These are phyloP conservation scores for Empidonax traillii DNA, from an alignment of 2,113 vertebrate species.

Conservation along the genomic window DNA sequence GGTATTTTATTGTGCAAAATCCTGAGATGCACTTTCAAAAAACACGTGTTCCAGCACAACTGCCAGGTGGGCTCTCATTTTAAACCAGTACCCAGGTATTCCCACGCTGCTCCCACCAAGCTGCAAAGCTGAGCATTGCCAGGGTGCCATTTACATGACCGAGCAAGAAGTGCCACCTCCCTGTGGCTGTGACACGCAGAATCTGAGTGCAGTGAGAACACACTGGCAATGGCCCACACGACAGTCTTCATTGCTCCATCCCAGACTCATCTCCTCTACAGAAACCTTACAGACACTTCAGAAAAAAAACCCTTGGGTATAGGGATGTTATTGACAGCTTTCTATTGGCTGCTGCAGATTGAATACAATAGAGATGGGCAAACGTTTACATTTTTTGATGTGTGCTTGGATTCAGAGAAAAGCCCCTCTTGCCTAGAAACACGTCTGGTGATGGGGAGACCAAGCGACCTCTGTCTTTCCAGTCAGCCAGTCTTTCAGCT, in stretches of 20 bases:
- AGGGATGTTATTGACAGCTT: neutral
- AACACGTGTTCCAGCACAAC: neutral
- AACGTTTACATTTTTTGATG: accelerated
- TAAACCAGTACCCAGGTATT: neutral
- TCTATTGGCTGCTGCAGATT: neutral
- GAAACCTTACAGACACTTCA: neutral
- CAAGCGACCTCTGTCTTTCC: neutral
- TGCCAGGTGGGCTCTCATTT: neutral
- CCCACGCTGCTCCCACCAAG: neutral
- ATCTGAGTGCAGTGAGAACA: neutral
- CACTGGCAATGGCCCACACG: neutral
- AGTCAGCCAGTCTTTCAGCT: neutral
- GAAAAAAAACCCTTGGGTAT: neutral
- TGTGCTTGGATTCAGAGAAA: neutral
- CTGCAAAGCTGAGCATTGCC: accelerated
- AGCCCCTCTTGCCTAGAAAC: neutral
- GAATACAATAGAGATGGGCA: neutral
- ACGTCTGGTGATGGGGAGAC: neutral
- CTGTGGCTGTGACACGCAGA: neutral
- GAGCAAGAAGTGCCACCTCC: neutral
- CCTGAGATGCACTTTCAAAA: neutral
- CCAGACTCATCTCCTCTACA: neutral
- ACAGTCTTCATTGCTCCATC: neutral
- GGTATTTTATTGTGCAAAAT: neutral
- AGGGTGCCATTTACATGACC: neutral